These are phyloP conservation scores for Epirrhoe alternata DNA, from an alignment of 2,888 invertebrate genomes.

Conservation along the genomic window DNA sequence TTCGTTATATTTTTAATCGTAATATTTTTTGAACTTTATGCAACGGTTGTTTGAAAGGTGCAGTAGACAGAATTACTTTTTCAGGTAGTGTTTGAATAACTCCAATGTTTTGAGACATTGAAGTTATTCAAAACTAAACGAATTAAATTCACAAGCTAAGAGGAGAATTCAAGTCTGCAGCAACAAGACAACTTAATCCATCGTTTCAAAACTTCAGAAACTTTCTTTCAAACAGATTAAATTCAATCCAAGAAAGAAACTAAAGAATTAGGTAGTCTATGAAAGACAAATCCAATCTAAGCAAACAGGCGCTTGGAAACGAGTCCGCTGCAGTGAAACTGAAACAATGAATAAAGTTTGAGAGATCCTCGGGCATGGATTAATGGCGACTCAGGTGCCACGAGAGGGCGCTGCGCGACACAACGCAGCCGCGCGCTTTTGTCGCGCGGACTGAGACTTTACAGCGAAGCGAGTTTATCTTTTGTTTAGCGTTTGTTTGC, in stretches of 20 bases:
- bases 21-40: background rate
- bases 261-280: slow-evolving; percentile 54
- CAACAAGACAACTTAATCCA: slow-evolving; percentile 39
- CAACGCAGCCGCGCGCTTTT: slow-evolving; percentile 49
- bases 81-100: background rate
- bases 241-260: slow-evolving; percentile 49
- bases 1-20: background rate
- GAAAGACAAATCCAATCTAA: slow-evolving; percentile 69
- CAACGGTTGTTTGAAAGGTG: background rate
- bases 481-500: slow-evolving; percentile 33
- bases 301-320: slow-evolving; percentile 53
- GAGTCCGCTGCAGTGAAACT: slow-evolving; percentile 63
- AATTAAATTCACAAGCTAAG: slow-evolving; percentile 17
- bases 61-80: background rate
- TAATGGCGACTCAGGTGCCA: slow-evolving; percentile 61
- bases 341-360: slow-evolving; percentile 79
- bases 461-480: slow-evolving; percentile 34
- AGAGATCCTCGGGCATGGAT: slow-evolving; percentile 58
- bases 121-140: slow-evolving; percentile 12
- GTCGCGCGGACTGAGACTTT: slow-evolving; percentile 40
- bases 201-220: slow-evolving; percentile 38
- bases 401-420: slow-evolving; percentile 54
- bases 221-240: slow-evolving; percentile 41
- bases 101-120: too few relatives aligned
- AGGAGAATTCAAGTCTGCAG: slow-evolving; percentile 24